phyloP scores from a whole-genome alignment of 2,888 invertebrate genomes.

The Piscicola geometra region DNA sequence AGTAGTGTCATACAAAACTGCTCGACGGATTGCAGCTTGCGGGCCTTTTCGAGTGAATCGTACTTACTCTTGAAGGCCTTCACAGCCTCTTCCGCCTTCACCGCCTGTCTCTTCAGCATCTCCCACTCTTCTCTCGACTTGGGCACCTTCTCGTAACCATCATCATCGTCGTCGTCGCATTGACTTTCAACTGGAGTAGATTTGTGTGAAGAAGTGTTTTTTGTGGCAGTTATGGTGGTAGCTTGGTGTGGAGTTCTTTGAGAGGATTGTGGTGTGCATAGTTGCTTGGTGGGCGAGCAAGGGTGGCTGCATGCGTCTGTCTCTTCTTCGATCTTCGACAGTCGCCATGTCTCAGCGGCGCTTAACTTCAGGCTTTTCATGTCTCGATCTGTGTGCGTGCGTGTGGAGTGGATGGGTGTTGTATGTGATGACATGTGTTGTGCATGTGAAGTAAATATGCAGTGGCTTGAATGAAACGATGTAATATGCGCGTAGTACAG shows the following conservation, averaged over 20 bases:
- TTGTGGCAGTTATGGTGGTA: too few relatives aligned
- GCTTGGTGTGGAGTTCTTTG: constrained; percentile 20
- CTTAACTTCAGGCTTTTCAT: constrained; percentile 7
- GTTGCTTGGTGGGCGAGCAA: constrained; percentile 1
- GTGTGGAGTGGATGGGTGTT: too few relatives aligned
- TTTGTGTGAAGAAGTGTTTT: background rate
- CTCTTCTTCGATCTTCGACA: constrained; percentile 44
- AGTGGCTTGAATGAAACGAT: background rate
- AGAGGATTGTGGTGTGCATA: background rate
- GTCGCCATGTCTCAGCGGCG: constrained; percentile 40
- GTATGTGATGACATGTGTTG: too few relatives aligned
- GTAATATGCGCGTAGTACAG: too few relatives aligned
- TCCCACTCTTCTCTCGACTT: constrained; percentile 17
- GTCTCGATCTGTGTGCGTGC: too few relatives aligned
- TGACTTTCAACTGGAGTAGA: background rate
- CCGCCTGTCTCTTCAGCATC: background rate
- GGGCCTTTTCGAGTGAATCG: constrained; percentile 48
- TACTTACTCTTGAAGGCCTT: constrained; percentile 50
- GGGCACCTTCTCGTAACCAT: background rate
- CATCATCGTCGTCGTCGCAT: background rate
- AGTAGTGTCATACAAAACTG: background rate
- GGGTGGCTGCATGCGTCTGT: constrained; percentile 38
- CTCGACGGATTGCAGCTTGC: constrained; percentile 20
- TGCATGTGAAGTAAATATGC: too few relatives aligned
- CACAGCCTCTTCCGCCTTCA: constrained; percentile 44